Evolutionary conservation across 1,140 invertebrate species (phyloP).

Genomic region (Macrobrachium nipponense): DNA sequence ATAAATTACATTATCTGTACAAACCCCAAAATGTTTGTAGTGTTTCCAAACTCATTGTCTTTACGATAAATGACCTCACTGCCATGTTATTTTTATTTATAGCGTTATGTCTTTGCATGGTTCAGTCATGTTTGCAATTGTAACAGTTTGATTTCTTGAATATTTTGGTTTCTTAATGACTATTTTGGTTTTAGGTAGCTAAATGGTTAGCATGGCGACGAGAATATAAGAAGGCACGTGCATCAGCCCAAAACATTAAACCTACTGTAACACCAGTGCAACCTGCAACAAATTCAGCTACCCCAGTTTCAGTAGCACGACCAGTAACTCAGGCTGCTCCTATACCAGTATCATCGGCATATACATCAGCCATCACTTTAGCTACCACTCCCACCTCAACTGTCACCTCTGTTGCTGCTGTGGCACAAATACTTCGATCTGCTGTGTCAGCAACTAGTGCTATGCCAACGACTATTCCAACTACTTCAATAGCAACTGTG

Average conservation of each 20-base stretch:
- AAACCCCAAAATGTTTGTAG: too few species aligned
- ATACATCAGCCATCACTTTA: slow-evolving; percentile 11
- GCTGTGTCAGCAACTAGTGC: slow-evolving; percentile 37
- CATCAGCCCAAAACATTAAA: slow-evolving; percentile 56
- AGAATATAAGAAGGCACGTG: slow-evolving; percentile 42
- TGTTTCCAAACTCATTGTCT: too few species aligned
- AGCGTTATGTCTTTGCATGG: background rate
- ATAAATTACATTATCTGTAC: too few species aligned
- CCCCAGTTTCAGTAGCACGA: background rate
- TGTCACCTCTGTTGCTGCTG: slow-evolving; percentile 57
- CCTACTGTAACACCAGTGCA: slow-evolving; percentile 50
- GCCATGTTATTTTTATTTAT: too few species aligned
- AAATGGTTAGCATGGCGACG: slow-evolving; percentile 40
- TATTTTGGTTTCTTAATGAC: too few species aligned
- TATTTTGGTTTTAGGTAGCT: slow-evolving; percentile 24
- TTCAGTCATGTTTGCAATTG: background rate
- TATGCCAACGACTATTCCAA: slow-evolving; percentile 28
- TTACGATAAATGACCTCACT: too few species aligned
- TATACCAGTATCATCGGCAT: background rate
- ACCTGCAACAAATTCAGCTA: slow-evolving; percentile 3
- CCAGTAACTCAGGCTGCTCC: background rate
- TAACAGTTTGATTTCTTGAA: too few species aligned
- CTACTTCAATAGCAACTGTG: slow-evolving; percentile 20
- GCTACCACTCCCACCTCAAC: slow-evolving; percentile 26
- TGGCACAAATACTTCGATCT: slow-evolving; percentile 53